A percentile compares a stretch with the other conserved stretches of the same genome.
These are phyloP conservation scores for Dipodomys ordii DNA, from an alignment of 2,113 vertebrate species.

Conservation along the genomic window DNA sequence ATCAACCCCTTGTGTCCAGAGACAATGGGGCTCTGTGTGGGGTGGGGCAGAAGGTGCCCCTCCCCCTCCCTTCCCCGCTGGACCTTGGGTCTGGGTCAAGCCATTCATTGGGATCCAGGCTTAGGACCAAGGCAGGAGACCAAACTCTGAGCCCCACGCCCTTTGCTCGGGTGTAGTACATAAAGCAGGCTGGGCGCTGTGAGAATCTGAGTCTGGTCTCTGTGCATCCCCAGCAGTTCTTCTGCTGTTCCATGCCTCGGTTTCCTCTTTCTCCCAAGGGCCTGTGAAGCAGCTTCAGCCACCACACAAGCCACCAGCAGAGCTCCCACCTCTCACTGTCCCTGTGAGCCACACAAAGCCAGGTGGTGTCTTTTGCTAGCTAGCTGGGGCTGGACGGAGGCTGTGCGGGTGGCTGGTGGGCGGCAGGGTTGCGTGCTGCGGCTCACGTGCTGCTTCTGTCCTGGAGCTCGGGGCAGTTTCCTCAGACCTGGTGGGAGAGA, in stretches of 20 bases:
- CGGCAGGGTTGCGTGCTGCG: rapidly evolving
- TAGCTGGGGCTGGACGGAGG: too few species aligned
- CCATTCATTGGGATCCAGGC: background rate
- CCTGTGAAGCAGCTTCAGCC: background rate
- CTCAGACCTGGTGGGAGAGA: background rate
- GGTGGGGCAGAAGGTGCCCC: background rate
- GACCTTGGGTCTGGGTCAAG: background rate
- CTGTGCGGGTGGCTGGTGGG: too few species aligned
- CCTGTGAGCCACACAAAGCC: background rate
- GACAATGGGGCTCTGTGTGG: slow-evolving; percentile 69
- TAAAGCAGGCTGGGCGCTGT: background rate
- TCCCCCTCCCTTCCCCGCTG: background rate
- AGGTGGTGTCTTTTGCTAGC: background rate
- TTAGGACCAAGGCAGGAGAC: background rate
- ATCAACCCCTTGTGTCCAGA: slow-evolving; percentile 53
- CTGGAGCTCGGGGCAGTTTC: rapidly evolving
- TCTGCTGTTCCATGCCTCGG: background rate
- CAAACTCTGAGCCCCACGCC: background rate
- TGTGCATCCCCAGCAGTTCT: rapidly evolving
- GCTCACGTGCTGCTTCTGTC: background rate
- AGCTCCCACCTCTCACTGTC: background rate
- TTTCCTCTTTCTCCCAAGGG: background rate
- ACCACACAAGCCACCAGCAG: background rate
- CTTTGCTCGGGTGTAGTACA: rapidly evolving
- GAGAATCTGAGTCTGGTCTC: background rate